Base-by-base conservation (phyloP, 2,797 vertebrate species). In the Myioborus miniatus region DNA sequence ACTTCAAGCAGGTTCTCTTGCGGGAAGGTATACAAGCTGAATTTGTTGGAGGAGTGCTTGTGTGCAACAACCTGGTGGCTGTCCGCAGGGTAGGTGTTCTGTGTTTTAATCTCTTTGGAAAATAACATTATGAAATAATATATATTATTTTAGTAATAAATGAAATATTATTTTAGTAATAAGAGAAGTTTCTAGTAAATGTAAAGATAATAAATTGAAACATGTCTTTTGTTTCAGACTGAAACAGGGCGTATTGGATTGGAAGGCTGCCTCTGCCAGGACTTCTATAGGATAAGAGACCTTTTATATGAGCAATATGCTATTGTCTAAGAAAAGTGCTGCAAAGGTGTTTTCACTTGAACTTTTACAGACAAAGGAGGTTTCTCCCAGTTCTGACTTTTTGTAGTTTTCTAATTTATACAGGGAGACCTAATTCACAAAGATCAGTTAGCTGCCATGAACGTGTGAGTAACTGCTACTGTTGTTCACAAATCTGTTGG, bases 1-100 rank as follows among this genome's bases (percentile, higher is more conserved):
- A 99, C 98, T 99, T 99, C 97, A 99, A 99, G 97, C 99, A 99
- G 97, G 99, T 99, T 93, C 98, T 99, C 63, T 96, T 99, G 94
- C 97, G 99, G 79, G 99, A 99, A 93, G 99, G 99, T 53, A 99
- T 99, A 93, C 99, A 99, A 97, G 99, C 99, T 3, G 99, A 99
- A 93, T 99, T 99, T 97, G 99, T 99, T 63, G 99, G 99, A 36
- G 99, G 99, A 59, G 99, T 99, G 39, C 98, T 99, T 32, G 99
- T 99, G 41, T 99, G 99, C 97, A 99, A 99, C 98, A 99, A 99
- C 95, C 97, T 99, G 97, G 99, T 99, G 41, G 99, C 99, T 23
- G 99, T 99, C 92, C 99, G 99, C 94, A 99, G 99, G 98, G 99
- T 99, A 98, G 98, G 99, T 97, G n/a, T 80, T 46, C 39, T 81